These are phyloP conservation scores for Triplophysa bombifrons DNA, from an alignment of 2,797 vertebrate genomes.

Conservation along the genomic window DNA sequence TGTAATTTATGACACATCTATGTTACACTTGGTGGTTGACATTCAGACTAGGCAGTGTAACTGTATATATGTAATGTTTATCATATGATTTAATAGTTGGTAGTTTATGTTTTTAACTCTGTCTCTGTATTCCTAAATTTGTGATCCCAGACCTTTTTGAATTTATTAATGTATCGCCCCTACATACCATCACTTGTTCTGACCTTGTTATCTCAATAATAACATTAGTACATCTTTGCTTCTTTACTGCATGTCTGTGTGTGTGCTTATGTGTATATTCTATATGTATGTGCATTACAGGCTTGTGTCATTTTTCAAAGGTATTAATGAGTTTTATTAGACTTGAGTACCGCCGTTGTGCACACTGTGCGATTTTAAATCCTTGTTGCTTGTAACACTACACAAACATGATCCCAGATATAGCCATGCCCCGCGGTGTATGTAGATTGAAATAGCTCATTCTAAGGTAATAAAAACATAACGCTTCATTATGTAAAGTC, in stretches of 20 bases:
- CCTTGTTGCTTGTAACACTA: too few species aligned
- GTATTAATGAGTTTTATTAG: neutral
- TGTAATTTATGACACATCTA: neutral
- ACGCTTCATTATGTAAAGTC: too few species aligned
- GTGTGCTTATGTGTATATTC: slow-evolving; percentile 10
- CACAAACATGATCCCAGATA: too few species aligned
- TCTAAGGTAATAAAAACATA: too few species aligned
- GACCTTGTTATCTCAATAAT: slow-evolving; percentile 4
- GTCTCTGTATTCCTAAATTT: slow-evolving; percentile 6
- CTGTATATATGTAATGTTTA: neutral
- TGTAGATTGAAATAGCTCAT: too few species aligned
- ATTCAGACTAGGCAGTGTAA: neutral
- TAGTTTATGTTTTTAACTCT: neutral
- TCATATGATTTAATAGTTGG: neutral
- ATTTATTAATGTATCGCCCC: neutral
- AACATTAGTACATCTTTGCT: slow-evolving; percentile 44
- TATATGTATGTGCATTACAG: slow-evolving; percentile 44
- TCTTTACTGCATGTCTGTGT: slow-evolving; percentile 51
- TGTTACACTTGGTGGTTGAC: neutral
- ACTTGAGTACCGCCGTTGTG: neutral
- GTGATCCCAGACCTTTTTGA: neutral
- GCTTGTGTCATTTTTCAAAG: slow-evolving; percentile 42
- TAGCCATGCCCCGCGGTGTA: too few species aligned
- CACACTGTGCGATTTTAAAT: too few species aligned
- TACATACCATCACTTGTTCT: slow-evolving; percentile 13